phyloP scores from a whole-genome alignment of 2,113 vertebrate species.

The Panthera tigris region DNA sequence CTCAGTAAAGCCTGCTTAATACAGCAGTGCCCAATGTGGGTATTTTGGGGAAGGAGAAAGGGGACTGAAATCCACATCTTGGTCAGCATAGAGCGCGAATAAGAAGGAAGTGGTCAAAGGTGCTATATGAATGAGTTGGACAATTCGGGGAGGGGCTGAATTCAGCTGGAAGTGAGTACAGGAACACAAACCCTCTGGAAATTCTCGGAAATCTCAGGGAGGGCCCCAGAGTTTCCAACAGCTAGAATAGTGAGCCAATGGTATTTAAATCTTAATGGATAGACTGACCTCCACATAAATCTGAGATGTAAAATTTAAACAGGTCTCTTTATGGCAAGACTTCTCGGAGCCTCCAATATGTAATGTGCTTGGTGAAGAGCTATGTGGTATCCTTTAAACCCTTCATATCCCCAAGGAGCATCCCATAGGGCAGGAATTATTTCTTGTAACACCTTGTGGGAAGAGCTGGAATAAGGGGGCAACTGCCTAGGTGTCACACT shows the following conservation, averaged over 20 bases:
- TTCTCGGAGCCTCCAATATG: neutral
- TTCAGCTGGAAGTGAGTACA: neutral
- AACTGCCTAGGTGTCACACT: neutral
- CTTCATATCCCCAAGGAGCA: neutral
- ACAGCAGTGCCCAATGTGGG: neutral
- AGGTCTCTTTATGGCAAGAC: neutral
- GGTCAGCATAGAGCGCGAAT: neutral
- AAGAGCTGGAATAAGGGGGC: neutral
- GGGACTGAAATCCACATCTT: neutral
- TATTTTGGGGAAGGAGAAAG: neutral
- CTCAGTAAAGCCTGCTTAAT: neutral
- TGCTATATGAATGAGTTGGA: neutral
- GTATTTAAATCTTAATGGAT: neutral
- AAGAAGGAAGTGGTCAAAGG: neutral
- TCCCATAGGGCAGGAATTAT: neutral
- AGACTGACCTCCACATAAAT: neutral
- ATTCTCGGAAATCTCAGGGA: neutral
- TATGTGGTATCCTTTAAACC: neutral
- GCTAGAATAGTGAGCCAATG: neutral
- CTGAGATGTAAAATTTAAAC: neutral
- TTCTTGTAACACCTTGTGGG: neutral
- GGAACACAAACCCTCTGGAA: neutral
- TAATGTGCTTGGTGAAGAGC: neutral
- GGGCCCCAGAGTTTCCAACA: neutral
- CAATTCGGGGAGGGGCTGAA: neutral